These are phyloP conservation scores for Natator depressus DNA, from an alignment of 2,113 vertebrate genomes.

Conservation along the genomic window DNA sequence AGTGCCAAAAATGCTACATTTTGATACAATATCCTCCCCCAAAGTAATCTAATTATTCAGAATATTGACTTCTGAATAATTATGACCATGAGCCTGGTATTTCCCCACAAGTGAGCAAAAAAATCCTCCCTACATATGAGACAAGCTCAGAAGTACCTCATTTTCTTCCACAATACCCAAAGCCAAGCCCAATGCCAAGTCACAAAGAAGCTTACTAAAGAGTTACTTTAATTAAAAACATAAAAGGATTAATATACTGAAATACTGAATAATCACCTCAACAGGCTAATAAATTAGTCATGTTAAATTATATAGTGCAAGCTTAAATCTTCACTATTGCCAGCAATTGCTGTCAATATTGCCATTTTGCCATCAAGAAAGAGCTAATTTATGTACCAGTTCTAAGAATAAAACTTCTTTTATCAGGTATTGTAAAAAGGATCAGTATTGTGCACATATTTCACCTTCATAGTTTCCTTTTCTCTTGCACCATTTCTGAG, in stretches of 20 bases:
- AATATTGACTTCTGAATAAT: neutral
- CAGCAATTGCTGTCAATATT: neutral
- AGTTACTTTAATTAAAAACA: neutral
- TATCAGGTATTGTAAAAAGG: neutral
- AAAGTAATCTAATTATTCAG: neutral
- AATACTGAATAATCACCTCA: neutral
- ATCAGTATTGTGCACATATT: neutral
- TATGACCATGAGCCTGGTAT: neutral
- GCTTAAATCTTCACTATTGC: conserved; percentile 4
- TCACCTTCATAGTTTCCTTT: conserved; percentile 25
- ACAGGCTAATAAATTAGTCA: neutral
- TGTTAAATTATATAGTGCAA: neutral
- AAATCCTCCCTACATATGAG: neutral
- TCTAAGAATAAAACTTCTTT: neutral
- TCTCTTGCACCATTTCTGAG: neutral
- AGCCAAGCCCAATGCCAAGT: neutral
- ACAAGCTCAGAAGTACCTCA: neutral
- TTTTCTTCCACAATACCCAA: neutral
- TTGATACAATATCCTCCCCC: neutral
- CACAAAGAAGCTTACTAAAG: neutral
- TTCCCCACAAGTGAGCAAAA: neutral
- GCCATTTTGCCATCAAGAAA: neutral
- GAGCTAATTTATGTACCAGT: neutral
- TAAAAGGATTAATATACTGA: neutral
- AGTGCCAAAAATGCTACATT: neutral